Conservation (phyloP, 2,797 vertebrate species). For the Helarctos malayanus region DNA sequence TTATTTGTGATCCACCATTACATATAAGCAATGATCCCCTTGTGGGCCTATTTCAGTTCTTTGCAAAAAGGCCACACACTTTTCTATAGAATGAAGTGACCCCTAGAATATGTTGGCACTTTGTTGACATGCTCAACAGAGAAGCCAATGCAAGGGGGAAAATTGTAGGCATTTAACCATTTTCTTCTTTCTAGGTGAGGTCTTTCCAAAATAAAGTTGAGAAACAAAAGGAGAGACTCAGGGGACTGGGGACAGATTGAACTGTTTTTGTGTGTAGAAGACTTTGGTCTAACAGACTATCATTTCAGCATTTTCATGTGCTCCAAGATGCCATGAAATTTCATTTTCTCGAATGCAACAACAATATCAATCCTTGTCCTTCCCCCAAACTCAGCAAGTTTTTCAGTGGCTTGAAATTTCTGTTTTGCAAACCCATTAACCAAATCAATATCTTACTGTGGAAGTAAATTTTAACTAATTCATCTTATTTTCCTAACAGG, state of each 20-base stretch:
- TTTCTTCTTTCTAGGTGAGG: conserved; percentile 72
- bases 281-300: conserved; percentile 39
- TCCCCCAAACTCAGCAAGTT: not conserved
- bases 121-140: conserved; percentile 71
- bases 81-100: not conserved
- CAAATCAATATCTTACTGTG: conserved; percentile 67
- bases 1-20: not conserved
- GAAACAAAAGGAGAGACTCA: not conserved
- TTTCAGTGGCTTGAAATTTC: conserved; percentile 74
- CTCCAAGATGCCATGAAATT: conserved; percentile 68
- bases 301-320: conserved; percentile 72
- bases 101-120: conserved; percentile 55
- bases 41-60: not conserved
- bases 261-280: conserved; percentile 47
- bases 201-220: conserved; percentile 65
- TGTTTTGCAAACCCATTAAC: conserved; percentile 71
- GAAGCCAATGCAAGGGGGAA: conserved; percentile 14
- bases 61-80: not conserved
- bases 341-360: conserved; percentile 60
- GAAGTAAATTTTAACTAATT: conserved; percentile 79
- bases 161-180: conserved; percentile 32
- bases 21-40: not conserved
- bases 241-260: not conserved
- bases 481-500: conserved; percentile 91
- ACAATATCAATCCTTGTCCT: not conserved